Conservation (phyloP, 2,113 vertebrate genomes). For the Meriones unguiculatus region DNA sequence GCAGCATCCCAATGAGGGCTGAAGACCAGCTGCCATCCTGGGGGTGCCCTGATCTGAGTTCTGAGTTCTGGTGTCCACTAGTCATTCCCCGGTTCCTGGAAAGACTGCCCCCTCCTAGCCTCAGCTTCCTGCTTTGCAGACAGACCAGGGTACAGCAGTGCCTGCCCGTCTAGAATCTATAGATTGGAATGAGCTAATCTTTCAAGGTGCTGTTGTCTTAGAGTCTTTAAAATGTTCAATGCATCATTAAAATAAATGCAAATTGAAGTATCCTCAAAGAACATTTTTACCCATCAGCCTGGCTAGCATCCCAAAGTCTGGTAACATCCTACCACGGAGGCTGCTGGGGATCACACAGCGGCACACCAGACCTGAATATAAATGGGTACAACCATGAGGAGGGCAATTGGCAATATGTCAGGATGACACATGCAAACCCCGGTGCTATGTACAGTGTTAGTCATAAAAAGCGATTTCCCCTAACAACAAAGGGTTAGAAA, state of each 20-base stretch:
- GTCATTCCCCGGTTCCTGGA: background rate
- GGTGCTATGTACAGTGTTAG: background rate
- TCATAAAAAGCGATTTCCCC: slow-evolving; percentile 8
- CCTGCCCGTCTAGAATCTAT: background rate
- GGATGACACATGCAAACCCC: slow-evolving; percentile 11
- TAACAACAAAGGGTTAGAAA: slow-evolving; percentile 44
- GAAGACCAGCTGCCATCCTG: background rate
- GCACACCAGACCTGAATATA: background rate
- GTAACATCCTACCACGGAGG: background rate
- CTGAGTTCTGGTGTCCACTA: background rate
- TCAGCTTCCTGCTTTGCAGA: background rate
- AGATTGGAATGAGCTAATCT: background rate
- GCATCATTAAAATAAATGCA: slow-evolving; percentile 43
- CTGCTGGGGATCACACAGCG: background rate
- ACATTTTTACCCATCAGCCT: background rate
- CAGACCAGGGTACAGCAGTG: background rate
- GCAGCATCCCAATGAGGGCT: background rate
- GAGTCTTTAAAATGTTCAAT: background rate
- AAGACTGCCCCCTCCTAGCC: background rate
- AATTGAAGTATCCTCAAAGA: slow-evolving; percentile 24
- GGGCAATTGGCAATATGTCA: background rate
- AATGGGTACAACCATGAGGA: background rate
- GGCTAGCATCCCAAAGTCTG: background rate
- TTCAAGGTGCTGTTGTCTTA: background rate
- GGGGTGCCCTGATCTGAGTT: background rate